Percentiles rank a stretch among this genome's conserved stretches.
Conservation (phyloP, 2,888 invertebrate genomes). For the Cephus pygmeus region DNA sequence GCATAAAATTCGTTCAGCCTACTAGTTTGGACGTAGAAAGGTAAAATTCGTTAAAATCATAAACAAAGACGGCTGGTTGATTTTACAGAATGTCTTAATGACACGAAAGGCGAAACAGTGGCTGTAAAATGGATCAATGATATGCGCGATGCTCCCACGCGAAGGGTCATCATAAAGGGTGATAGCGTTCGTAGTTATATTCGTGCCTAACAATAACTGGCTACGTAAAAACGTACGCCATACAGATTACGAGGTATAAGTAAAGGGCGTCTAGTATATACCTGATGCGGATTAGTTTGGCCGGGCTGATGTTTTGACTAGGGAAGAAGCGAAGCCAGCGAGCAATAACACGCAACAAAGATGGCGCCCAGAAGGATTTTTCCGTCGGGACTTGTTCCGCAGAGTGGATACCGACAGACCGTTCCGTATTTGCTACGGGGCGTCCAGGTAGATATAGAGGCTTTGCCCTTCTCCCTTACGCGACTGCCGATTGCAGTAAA, state of each 20-base stretch:
- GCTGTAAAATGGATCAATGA: not conserved
- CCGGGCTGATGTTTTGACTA: not conserved
- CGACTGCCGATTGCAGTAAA: slow-evolving; percentile 47
- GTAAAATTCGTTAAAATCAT: not conserved
- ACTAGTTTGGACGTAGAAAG: not conserved
- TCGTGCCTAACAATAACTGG: not conserved
- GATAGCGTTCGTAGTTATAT: not conserved
- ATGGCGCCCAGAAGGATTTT: slow-evolving; percentile 37
- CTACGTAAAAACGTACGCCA: not conserved
- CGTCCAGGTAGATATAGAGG: slow-evolving; percentile 21
- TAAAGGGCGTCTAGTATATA: not conserved
- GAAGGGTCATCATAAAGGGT: not conserved
- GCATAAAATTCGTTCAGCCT: not conserved
- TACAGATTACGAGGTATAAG: not conserved
- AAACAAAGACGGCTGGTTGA: not conserved
- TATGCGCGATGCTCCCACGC: not conserved
- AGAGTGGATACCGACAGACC: slow-evolving; percentile 36
- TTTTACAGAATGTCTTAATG: not conserved
- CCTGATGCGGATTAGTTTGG: not conserved
- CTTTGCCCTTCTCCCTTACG: not conserved
- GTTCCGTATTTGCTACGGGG: slow-evolving; percentile 32
- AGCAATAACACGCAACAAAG: slow-evolving; percentile 29
- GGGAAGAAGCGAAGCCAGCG: not conserved
- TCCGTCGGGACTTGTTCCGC: slow-evolving; percentile 40
- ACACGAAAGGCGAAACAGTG: not conserved